These are phyloP conservation scores for Tachuris rubrigastra DNA, from an alignment of 2,113 vertebrate genomes.

Conservation along the genomic window DNA sequence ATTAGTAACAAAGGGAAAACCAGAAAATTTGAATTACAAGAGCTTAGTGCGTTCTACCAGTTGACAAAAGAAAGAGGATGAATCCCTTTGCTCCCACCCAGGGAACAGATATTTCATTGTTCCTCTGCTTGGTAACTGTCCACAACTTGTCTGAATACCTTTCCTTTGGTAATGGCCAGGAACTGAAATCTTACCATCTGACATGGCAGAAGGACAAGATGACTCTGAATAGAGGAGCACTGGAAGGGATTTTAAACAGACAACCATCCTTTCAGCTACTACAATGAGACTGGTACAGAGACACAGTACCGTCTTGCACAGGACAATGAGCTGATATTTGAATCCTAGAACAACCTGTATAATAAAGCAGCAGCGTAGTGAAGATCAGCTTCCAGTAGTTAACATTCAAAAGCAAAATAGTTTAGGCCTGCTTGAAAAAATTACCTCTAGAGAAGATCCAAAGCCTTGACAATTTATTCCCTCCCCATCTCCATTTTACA, in stretches of 20 bases:
- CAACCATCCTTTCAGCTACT: background rate
- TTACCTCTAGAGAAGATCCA: background rate
- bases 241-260: slow-evolving; percentile 16
- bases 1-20: slow-evolving; percentile 10
- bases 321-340: background rate
- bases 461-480: background rate
- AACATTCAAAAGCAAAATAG: background rate
- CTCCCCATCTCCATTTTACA: background rate
- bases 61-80: slow-evolving; percentile 25
- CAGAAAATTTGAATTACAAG: background rate
- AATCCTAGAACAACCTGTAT: background rate
- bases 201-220: slow-evolving; percentile 51
- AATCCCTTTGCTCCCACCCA: slow-evolving; percentile 44
- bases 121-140: background rate
- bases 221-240: slow-evolving; percentile 19
- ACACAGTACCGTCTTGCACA: background rate
- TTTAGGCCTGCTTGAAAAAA: background rate
- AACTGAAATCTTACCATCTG: slow-evolving; percentile 61
- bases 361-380: background rate
- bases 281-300: slow-evolving; percentile 17
- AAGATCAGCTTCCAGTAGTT: slow-evolving; percentile 16
- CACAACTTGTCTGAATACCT: background rate
- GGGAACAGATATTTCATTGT: slow-evolving; percentile 61
- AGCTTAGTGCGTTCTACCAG: background rate
- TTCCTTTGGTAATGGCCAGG: slow-evolving; percentile 19